Evolutionary conservation across 2,888 invertebrate species (phyloP).

Genomic region (Drosophila atripex): DNA sequence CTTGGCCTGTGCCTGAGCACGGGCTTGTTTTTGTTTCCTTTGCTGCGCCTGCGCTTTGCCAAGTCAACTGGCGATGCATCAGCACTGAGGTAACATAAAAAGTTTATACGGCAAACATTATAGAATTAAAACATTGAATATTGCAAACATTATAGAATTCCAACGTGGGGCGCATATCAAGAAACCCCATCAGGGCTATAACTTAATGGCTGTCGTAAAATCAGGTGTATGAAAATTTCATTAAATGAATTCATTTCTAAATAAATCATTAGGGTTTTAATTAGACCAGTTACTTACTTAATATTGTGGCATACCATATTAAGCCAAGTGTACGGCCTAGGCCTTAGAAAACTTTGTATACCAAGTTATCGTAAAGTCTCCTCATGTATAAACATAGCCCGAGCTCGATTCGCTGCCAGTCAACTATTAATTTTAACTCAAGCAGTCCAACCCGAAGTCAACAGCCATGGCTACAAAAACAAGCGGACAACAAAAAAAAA

Average conservation of each 20-base stretch:
- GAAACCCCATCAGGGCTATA: neutral
- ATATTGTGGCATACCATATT: neutral
- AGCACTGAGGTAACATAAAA: neutral
- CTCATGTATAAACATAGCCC: constrained; percentile 16
- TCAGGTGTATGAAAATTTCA: neutral
- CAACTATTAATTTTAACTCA: constrained; percentile 82
- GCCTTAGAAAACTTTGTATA: neutral
- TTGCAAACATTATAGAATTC: neutral
- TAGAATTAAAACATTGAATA: too few relatives aligned
- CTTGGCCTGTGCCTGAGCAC: constrained; percentile 8
- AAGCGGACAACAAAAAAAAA: constrained; percentile 11
- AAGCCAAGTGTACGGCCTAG: neutral
- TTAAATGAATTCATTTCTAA: neutral
- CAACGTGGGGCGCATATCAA: neutral
- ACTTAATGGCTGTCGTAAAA: neutral
- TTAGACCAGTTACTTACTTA: neutral
- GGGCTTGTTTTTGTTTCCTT: constrained; percentile 71
- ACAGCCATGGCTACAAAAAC: constrained; percentile 35
- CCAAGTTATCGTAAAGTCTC: neutral
- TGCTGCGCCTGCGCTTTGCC: constrained; percentile 56
- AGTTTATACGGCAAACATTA: constrained; percentile 23
- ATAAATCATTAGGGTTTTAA: neutral
- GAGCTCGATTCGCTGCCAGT: constrained; percentile 48
- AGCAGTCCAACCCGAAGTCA: constrained; percentile 73
- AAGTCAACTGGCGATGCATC: constrained; percentile 17